phyloP scores from a whole-genome alignment of 2,113 vertebrate species.

The Butorides virescens region DNA sequence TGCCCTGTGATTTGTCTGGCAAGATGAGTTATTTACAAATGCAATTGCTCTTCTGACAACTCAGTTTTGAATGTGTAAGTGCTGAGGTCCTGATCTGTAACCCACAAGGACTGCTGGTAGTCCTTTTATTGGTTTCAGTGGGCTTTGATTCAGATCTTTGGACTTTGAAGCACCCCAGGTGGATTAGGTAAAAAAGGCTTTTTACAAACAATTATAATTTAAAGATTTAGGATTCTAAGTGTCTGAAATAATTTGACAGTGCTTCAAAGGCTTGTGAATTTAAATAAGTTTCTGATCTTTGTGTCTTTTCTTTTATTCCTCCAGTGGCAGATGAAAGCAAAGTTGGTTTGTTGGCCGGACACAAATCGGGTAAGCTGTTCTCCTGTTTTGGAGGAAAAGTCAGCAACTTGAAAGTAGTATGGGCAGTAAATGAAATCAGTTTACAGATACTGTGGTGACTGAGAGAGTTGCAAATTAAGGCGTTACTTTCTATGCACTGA shows the following conservation, averaged over 20 bases:
- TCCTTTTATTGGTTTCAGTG: slow-evolving; percentile 16
- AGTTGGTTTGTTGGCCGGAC: slow-evolving; percentile 75
- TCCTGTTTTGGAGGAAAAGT: slow-evolving; percentile 15
- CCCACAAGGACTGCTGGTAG: background rate
- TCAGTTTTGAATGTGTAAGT: background rate
- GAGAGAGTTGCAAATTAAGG: slow-evolving; percentile 65
- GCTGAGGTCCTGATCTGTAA: slow-evolving; percentile 36
- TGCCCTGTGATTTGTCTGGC: slow-evolving; percentile 48
- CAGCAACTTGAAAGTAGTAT: slow-evolving; percentile 7
- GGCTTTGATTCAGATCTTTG: slow-evolving; percentile 16
- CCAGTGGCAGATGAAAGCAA: slow-evolving; percentile 92
- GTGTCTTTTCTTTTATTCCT: slow-evolving; percentile 57
- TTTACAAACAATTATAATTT: slow-evolving; percentile 35
- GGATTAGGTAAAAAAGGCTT: background rate
- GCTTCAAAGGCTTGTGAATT: slow-evolving; percentile 51
- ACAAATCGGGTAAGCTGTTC: slow-evolving; percentile 78
- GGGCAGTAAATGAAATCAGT: slow-evolving; percentile 39
- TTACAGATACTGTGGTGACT: slow-evolving; percentile 17
- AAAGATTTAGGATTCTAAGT: slow-evolving; percentile 34
- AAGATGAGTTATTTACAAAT: slow-evolving; percentile 53
- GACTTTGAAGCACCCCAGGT: background rate
- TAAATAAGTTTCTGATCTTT: slow-evolving; percentile 58
- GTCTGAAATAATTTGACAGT: slow-evolving; percentile 56
- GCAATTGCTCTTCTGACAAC: slow-evolving; percentile 18
- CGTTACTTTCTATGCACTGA: background rate